Base-by-base conservation (phyloP, 2,888 invertebrate genomes). In the Cerastoderma edule region DNA sequence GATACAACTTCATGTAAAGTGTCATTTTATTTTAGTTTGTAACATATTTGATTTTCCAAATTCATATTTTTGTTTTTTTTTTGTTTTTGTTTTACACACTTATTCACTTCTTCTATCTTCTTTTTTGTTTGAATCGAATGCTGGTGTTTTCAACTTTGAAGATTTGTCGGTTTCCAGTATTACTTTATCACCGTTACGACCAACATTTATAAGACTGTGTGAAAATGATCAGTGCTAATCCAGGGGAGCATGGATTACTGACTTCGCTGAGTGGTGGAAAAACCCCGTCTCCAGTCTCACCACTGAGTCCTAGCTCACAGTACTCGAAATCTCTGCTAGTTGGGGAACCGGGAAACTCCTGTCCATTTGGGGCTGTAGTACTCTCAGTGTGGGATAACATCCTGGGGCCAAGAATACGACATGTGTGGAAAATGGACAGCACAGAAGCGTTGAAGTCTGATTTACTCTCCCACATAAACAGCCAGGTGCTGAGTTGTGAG, bases 311-410 rank as follows among this genome's bases (percentile, higher is more conserved):
- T 22, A 87, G 89, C 65, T 89, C 89, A 6, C 83, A 80, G 30
- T 91, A 87, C 78, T 80, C 86, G 13, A 86, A 86, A 54, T 84
- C 88, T 19, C 73, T 75, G 32, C 73, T 91, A 27, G 57, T 67
- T 2, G 75, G 83, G 22, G 77, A 88, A 19, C 67, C 78, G 22
- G 82, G 86, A 50, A 82, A 84, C 28, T 67, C 74, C 1, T 72
- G 76, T 33, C 84, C 89, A 65, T 79, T 90, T 28, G 76, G 75
- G 32, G 87, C 88, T 4, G 67, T 91, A 5, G 75, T 90, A 16
- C 80, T 92, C 24, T 88, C 88, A 48, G 86, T 89, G 70, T 92
- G 92, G 92, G 91, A 92, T 80, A 92, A 92, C 72, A 92, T 92
- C 69, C 83, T 91, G 10, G 92, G 92, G 22, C 92, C 92, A 16